phyloP scores from a whole-genome alignment of 2,797 vertebrate genomes.

The Nyctibius grandis region DNA sequence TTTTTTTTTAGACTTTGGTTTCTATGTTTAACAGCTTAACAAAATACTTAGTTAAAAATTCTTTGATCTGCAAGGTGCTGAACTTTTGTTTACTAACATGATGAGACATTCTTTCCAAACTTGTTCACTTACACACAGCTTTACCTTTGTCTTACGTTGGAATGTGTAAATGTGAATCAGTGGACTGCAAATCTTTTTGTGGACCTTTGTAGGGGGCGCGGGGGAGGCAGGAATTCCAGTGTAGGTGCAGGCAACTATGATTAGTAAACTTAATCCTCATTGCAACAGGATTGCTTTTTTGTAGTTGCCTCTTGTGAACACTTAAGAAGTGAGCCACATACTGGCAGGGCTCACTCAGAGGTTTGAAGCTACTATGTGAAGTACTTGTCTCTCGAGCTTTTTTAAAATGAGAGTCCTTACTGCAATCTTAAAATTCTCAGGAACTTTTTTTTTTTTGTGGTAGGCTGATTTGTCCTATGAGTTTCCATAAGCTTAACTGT shows the following conservation, averaged over 20 bases:
- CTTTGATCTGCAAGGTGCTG: slow-evolving; percentile 10
- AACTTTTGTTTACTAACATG: neutral
- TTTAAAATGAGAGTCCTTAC: neutral
- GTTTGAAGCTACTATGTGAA: neutral
- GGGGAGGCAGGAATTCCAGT: neutral
- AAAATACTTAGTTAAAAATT: neutral
- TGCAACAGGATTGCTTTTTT: neutral
- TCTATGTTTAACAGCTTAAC: neutral
- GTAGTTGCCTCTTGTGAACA: neutral
- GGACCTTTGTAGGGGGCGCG: neutral
- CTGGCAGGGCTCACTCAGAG: neutral
- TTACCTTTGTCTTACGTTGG: neutral
- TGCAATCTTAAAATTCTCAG: slow-evolving; percentile 46
- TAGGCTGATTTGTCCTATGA: neutral
- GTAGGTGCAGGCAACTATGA: neutral
- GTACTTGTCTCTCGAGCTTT: neutral
- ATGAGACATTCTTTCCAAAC: neutral
- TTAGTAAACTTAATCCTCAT: neutral
- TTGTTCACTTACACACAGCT: neutral
- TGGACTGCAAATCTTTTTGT: neutral
- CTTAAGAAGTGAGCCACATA: neutral
- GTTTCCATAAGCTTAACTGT: neutral
- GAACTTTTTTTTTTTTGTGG: neutral
- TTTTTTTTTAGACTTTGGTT: neutral
- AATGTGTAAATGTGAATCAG: neutral